Base-by-base conservation (phyloP, 2,888 invertebrate genomes). In the Phania funesta region DNA sequence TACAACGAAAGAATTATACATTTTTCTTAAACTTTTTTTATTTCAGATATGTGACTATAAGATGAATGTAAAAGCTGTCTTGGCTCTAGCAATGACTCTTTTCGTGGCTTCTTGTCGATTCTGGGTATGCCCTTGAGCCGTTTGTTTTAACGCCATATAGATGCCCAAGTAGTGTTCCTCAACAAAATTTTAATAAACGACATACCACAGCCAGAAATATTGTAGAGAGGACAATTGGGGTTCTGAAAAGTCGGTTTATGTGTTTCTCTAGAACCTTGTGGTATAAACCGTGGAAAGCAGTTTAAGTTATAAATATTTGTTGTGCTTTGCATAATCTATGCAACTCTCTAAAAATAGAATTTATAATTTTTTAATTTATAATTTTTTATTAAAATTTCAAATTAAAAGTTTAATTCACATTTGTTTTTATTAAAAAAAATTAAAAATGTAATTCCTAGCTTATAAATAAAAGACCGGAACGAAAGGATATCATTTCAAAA, bases 81-180 rank as follows among this genome's bases (percentile, higher is more conserved):
- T 54, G 67, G 67, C 18, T 67, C 54, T 24, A 52, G 65, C 52
- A 54, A 67, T 18, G 54, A 67, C 26, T 67, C 50, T 7, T 65
- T 65, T 52, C 32, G 50, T 64, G 62, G 62, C 41, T 74, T 22
- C 26, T 73, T 8, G 80, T 54, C 22, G 75, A 80, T 38, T 46
- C 58, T n/a, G 65, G 65, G 4, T 76, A 70, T 76, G 64, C 56
- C 16, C 38, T 80, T 20, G 54, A 75, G n/a, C 67, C 73, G 7
- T 73, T 41, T 54, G 18, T 73, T 16, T 44, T 76, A n/a, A 77
- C 76, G n/a, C 76, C 73, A 1, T 77, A 73, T 29, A 70, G 70
- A 38, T 52, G 20, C 11, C 44, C 54, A 16, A n/a, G 16, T 13
- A 20, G 52, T 48, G 50, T 48, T 13, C 2, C 13, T 41, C 26